Percentiles rank a stretch among this genome's conserved stretches.
Evolutionary conservation across 2,797 vertebrate genomes (phyloP).

Genomic region (Xyrichtys novacula): DNA sequence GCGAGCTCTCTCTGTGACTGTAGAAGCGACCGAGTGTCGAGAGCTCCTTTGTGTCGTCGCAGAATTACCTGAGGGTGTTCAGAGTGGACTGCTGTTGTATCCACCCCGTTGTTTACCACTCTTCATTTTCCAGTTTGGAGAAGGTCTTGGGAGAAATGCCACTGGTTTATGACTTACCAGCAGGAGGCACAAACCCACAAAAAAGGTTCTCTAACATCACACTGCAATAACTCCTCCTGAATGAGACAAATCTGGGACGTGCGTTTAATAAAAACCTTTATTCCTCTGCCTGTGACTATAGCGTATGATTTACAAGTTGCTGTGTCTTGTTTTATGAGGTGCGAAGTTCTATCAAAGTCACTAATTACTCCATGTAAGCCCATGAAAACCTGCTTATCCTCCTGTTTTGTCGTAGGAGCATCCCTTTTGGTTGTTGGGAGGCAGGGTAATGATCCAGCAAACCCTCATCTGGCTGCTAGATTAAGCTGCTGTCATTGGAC

Average conservation of each 20-base stretch:
- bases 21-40: slow-evolving; percentile 50
- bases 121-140: slow-evolving; percentile 51
- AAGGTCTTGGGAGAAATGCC: slow-evolving; percentile 67
- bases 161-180: slow-evolving; percentile 61
- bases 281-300: slow-evolving; percentile 41
- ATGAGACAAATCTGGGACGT: slow-evolving; percentile 44
- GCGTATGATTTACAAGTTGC: slow-evolving; percentile 47
- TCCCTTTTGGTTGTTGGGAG: slow-evolving; percentile 54
- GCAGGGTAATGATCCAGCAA: slow-evolving; percentile 62
- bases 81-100: slow-evolving; percentile 41
- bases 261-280: slow-evolving; percentile 32
- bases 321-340: slow-evolving; percentile 43
- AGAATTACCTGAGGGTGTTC: slow-evolving; percentile 60
- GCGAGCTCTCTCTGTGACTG: slow-evolving; percentile 30
- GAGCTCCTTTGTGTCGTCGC: slow-evolving; percentile 60
- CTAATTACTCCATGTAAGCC: slow-evolving; percentile 46
- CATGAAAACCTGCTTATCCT: slow-evolving; percentile 49
- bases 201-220: slow-evolving; percentile 47
- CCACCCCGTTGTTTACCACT: slow-evolving; percentile 60
- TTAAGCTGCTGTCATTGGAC: slow-evolving; percentile 58
- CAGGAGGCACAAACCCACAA: slow-evolving; percentile 53
- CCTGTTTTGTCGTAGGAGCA: slow-evolving; percentile 49
- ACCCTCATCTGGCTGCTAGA: slow-evolving; percentile 57
- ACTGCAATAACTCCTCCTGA: slow-evolving; percentile 33
- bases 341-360: slow-evolving; percentile 51